A percentile compares a stretch with the other conserved stretches of the same genome.
These are phyloP conservation scores for Acrocephalus scirpaceus DNA, from an alignment of 2,797 vertebrate species.

Conservation along the genomic window DNA sequence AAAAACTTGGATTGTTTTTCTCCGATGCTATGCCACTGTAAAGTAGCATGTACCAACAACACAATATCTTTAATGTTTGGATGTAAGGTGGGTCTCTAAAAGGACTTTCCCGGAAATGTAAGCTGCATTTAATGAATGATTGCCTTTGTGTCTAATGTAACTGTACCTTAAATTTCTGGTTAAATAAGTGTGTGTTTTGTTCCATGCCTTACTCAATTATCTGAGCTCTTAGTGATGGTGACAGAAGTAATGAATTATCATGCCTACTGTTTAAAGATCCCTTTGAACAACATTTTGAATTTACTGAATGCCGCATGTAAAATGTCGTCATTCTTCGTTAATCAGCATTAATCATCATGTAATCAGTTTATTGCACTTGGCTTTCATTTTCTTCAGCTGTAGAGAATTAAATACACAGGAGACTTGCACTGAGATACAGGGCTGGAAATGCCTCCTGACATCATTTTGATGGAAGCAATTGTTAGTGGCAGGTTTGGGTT, in stretches of 20 bases:
- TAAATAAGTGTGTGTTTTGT: constrained; percentile 31
- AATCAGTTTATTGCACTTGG: constrained; percentile 64
- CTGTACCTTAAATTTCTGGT: constrained; percentile 32
- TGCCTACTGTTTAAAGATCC: constrained; percentile 20
- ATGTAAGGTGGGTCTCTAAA: constrained; percentile 86
- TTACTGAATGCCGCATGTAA: constrained; percentile 45
- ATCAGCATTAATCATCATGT: constrained; percentile 59
- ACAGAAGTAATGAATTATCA: constrained; percentile 41
- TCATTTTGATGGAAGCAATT: constrained; percentile 76
- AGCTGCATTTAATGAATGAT: constrained; percentile 42
- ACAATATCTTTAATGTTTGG: constrained; percentile 90
- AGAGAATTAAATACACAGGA: constrained; percentile 66
- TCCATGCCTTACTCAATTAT: not conserved
- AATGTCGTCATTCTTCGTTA: constrained; percentile 61
- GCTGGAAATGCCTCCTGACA: constrained; percentile 74
- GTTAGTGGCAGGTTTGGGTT: constrained; percentile 63
- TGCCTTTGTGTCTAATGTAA: constrained; percentile 16
- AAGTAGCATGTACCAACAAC: constrained; percentile 89
- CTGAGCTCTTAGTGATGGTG: not conserved
- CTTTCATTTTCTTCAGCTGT: constrained; percentile 58
- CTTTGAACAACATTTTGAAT: constrained; percentile 27
- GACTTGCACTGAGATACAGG: constrained; percentile 70
- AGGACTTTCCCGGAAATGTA: constrained; percentile 51
- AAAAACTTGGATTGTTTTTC: constrained; percentile 89
- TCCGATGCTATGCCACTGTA: constrained; percentile 88